These are phyloP conservation scores for Eilema caniola DNA, from an alignment of 2,888 invertebrate genomes.

Conservation along the genomic window DNA sequence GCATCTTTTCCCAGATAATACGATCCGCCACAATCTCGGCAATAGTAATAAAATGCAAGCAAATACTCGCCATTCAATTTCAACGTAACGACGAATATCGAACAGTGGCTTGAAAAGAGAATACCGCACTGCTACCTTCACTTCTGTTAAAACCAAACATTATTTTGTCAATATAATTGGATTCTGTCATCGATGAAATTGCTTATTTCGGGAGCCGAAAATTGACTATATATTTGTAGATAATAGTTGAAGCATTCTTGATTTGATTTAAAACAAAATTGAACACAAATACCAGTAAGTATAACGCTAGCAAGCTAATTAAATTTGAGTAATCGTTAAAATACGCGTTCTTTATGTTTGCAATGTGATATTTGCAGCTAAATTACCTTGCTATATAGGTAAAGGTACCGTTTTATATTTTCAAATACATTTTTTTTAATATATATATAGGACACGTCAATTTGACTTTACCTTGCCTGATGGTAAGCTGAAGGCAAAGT, in stretches of 20 bases:
- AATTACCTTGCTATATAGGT: too few relatives aligned
- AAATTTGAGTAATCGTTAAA: too few relatives aligned
- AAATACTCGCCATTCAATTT: constrained; percentile 51
- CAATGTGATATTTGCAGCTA: too few relatives aligned
- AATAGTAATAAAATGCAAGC: constrained; percentile 49
- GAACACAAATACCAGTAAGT: background rate
- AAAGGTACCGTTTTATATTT: too few relatives aligned
- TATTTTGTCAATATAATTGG: constrained; percentile 22
- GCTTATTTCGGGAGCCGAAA: constrained; percentile 35
- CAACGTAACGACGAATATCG: constrained; percentile 45
- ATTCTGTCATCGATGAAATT: constrained; percentile 33
- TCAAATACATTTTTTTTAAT: too few relatives aligned
- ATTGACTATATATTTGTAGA: constrained; percentile 34
- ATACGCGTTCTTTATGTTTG: too few relatives aligned
- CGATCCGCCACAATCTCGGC: constrained; percentile 27
- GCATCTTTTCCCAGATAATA: constrained; percentile 19
- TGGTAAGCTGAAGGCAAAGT: too few relatives aligned
- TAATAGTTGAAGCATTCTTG: constrained; percentile 37
- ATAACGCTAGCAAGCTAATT: too few relatives aligned
- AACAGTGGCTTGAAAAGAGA: constrained; percentile 21
- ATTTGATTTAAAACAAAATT: constrained; percentile 27
- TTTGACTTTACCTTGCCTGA: too few relatives aligned
- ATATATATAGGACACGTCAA: too few relatives aligned
- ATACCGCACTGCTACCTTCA: constrained; percentile 9
- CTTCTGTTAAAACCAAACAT: constrained; percentile 2